These are phyloP conservation scores for Agapornis roseicollis DNA, from an alignment of 2,113 vertebrate genomes.

Conservation along the genomic window DNA sequence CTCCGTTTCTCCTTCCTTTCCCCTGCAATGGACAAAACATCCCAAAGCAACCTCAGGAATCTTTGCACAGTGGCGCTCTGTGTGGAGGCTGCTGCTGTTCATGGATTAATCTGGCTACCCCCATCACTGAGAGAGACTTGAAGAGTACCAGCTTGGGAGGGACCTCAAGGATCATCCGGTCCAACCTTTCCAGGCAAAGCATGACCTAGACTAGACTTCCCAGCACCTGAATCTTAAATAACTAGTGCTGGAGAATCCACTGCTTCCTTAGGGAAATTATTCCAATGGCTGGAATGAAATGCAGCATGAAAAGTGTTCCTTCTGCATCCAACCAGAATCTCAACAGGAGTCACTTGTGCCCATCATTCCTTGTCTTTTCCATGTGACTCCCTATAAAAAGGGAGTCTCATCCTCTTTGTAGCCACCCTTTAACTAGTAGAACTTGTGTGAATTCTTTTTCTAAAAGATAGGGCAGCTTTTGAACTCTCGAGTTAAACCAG, in stretches of 20 bases:
- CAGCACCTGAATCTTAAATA: neutral
- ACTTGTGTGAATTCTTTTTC: neutral
- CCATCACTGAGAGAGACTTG: rapidly evolving
- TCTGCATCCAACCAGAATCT: neutral
- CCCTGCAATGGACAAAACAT: no score
- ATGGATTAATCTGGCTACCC: rapidly evolving
- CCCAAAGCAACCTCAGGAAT: neutral
- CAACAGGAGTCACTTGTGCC: neutral
- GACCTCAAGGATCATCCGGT: neutral
- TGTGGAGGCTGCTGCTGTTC: neutral
- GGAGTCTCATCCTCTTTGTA: neutral
- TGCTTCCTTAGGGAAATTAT: neutral
- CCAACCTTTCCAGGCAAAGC: neutral
- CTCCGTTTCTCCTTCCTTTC: neutral
- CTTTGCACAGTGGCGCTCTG: neutral
- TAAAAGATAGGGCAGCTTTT: rapidly evolving
- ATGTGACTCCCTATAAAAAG: neutral
- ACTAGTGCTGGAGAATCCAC: neutral
- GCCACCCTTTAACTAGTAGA: neutral
- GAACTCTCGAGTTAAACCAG: neutral
- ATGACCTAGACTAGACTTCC: neutral
- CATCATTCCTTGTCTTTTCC: neutral
- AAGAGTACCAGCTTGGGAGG: neutral
- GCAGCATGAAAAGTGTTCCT: neutral
- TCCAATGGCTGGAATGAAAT: neutral